These are phyloP conservation scores for Leptinotarsa peninsularis DNA, from an alignment of 2,888 invertebrate genomes.

Conservation along the genomic window DNA sequence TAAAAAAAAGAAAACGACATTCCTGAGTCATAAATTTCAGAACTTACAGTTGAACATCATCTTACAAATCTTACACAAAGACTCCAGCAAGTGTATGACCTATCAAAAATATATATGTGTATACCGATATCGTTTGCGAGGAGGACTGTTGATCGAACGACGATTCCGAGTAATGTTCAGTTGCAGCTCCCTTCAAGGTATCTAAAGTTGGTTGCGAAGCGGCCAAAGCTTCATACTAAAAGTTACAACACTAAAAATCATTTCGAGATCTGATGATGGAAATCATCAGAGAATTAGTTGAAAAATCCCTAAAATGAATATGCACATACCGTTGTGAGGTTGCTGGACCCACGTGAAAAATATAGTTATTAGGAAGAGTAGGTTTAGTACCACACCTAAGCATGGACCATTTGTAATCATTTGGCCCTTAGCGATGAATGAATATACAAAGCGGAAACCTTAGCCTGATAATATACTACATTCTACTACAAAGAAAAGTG, in stretches of 20 bases:
- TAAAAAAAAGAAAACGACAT: too few species aligned
- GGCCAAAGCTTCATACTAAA: slow-evolving; percentile 64
- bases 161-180: slow-evolving; percentile 63
- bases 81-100: slow-evolving; percentile 8
- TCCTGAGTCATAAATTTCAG: too few species aligned
- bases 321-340: neutral
- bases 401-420: neutral
- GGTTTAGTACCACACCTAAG: neutral
- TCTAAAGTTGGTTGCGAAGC: slow-evolving; percentile 57
- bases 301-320: neutral
- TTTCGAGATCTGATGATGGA: neutral
- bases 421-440: too few species aligned
- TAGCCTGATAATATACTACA: too few species aligned
- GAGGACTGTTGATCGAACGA: slow-evolving; percentile 63
- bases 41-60: neutral
- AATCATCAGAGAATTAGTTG: neutral
- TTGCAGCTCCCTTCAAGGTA: slow-evolving; percentile 55
- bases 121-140: slow-evolving; percentile 67
- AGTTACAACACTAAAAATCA: slow-evolving; percentile 39
- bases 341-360: neutral
- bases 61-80: neutral
- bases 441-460: too few species aligned
- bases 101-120: slow-evolving; percentile 41
- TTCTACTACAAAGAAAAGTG: too few species aligned
- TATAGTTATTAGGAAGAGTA: neutral